Evolutionary conservation across 2,797 vertebrate species (phyloP).

Genomic region (Miichthys miiuy): DNA sequence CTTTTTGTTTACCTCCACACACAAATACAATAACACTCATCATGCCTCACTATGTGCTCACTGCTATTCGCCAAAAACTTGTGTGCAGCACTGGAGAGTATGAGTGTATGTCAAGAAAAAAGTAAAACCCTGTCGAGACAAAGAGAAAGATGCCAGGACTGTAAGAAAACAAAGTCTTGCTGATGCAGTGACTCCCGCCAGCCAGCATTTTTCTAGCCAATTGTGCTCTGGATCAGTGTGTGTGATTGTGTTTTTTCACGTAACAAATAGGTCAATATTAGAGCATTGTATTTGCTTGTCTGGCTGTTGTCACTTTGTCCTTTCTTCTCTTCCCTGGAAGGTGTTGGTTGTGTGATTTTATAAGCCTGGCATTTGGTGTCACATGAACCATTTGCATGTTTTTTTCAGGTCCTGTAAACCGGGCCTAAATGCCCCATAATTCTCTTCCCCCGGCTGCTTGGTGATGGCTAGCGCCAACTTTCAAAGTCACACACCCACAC

Average conservation of each 20-base stretch:
- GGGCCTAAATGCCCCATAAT: constrained; percentile 72
- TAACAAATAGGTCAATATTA: constrained; percentile 56
- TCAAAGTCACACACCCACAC: constrained; percentile 35
- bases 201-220: constrained; percentile 51
- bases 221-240: constrained; percentile 43
- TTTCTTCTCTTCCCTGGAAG: constrained; percentile 43
- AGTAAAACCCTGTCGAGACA: constrained; percentile 50
- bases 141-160: constrained; percentile 62
- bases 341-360: constrained; percentile 71
- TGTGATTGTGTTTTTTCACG: constrained; percentile 28
- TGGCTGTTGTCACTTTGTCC: constrained; percentile 46
- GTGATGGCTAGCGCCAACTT: constrained; percentile 56
- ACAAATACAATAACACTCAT: constrained; percentile 55
- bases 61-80: constrained; percentile 18
- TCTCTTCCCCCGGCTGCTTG: constrained; percentile 58
- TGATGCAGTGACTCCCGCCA: constrained; percentile 67
- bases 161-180: constrained; percentile 72
- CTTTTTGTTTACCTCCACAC: constrained; percentile 57
- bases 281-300: constrained; percentile 41
- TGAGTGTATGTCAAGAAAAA: constrained; percentile 17
- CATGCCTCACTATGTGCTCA: constrained; percentile 41
- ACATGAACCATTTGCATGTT: constrained; percentile 71
- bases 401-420: constrained; percentile 72
- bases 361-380: constrained; percentile 70
- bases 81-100: neutral